phyloP scores from a whole-genome alignment of 2,888 invertebrate genomes.

The Tenthredo mesomela region DNA sequence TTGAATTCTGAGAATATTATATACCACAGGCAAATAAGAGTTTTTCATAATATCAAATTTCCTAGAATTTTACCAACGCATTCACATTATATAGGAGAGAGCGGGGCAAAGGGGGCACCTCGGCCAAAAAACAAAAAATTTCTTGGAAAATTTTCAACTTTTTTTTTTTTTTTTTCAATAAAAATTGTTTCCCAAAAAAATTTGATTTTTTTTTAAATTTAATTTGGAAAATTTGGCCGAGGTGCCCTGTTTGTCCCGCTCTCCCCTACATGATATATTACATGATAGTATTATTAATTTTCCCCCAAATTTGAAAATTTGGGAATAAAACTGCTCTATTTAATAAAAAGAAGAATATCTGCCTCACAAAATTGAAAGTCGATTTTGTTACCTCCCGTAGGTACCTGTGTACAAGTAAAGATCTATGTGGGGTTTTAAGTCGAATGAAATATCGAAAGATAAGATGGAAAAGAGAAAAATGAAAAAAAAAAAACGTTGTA shows the following conservation, averaged over 20 bases:
- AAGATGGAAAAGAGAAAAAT: neutral
- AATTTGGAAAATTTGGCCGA: too few relatives aligned
- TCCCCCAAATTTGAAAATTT: neutral
- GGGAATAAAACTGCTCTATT: neutral
- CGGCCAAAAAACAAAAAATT: too few relatives aligned
- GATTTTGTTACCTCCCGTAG: neutral
- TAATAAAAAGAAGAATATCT: too few relatives aligned
- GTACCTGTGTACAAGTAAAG: neutral
- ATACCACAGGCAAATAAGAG: neutral
- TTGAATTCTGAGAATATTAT: neutral
- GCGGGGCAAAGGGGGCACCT: too few relatives aligned
- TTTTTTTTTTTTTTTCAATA: too few relatives aligned
- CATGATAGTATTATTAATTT: neutral
- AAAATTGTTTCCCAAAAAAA: too few relatives aligned
- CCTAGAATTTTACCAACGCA: neutral
- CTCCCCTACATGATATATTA: too few relatives aligned
- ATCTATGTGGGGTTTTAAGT: neutral
- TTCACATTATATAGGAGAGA: too few relatives aligned
- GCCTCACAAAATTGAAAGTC: neutral
- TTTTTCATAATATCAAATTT: neutral
- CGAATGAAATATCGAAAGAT: neutral
- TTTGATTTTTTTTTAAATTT: too few relatives aligned
- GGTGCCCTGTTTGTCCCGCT: too few relatives aligned
- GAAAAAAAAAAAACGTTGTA: neutral
- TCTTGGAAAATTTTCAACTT: too few relatives aligned